Evolutionary conservation across 2,888 invertebrate genomes (phyloP), one percentile per base, ranked within the genome.

Genomic region (Macrosoma leucophasiata): DNA sequence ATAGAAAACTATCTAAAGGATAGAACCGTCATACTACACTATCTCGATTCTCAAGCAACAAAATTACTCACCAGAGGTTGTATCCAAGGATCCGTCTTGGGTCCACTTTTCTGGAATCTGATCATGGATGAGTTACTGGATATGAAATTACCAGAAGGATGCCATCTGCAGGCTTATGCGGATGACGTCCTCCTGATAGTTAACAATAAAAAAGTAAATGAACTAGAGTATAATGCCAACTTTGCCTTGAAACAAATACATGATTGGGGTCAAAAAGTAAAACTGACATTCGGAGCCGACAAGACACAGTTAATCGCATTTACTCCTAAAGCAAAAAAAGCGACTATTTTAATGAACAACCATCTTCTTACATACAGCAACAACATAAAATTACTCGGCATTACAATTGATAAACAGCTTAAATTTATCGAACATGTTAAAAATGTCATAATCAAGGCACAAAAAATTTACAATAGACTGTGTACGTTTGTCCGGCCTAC

Each of bases 111-210:
- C 19, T 19, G 19, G 19, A 19, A 19, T 9, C 3, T 19, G 19
- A 22, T 22, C 10, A 6, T 23, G 6, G 23, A 23, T 8, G 23
- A 23, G 3, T 13, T 23, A 2, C 8, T 23, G 7, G 23, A 23
- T 3, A 6, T 23, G 5, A 11, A 12, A 2, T 8, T 23, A 3
- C 23, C 23, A 6, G 23, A 23, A 7, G 23, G 23, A 3, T 23
- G 23, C 12, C 23, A 23, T 7, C 12, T 31, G 0, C 36, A 40
- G 19, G 39, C 37, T 1, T 38, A 14, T 7, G 37, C 37, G 1
- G 37, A 37, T 10, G 37, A 37, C 13, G 29, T 37, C 9, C 22
- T 39, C 3, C 32, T 35, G 2, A n/a, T 35, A 4, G 29, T 22
- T 2, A 8, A 10, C 3, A n/a, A n/a, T n/a, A n/a, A n/a, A n/a